Base-by-base conservation (phyloP, 1,140 invertebrate species). In the Bombus waltoni region DNA sequence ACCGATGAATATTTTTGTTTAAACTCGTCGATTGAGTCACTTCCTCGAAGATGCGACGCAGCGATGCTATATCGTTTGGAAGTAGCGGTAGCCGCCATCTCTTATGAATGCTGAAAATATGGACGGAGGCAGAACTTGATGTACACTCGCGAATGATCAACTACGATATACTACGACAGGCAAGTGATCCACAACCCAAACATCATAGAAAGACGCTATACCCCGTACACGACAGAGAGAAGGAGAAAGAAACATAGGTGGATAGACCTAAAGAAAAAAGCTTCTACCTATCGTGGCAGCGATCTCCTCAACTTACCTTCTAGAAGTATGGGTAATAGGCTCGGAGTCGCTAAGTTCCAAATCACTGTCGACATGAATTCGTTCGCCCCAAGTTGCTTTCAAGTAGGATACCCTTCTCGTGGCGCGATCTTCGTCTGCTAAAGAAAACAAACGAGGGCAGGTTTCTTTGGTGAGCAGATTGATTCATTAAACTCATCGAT, bases 331-430 rank as follows among this genome's bases (percentile, higher is more conserved):
- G 87, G 96, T 95, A 87, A 96, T 95, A n/a, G 96, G 95, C 89
- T 97, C 97, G 47, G 94, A 93, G 85, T 96, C 96, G 89, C 97
- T 97, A 32, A 96, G 93, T 83, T 97, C 96, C n/a, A 96, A 94
- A 90, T 97, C 97, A 89, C 96, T 96, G 88, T 97, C 97, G 83
- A 97, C 95, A 92, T 97, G 96, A 93, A 97, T 96, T 77, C 97
- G 95, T 89, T 97, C 97, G 68, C 96, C 96, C 96, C 97, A 95
- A 40, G 98, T 99, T 15, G 98, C 98, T 95, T 98, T 98, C 86
- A 99, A 95, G 94, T 99, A 99, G 2, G 98, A 99, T 71, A 98
- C 98, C 87, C 98, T 96, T 91, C 98, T 96, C 92, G 97, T 98
- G 28, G 97, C 96, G 86, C 98, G 97, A 90, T 98, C 98, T 91